Conservation (phyloP, 2,888 invertebrate genomes). For the Acleris laterana region DNA sequence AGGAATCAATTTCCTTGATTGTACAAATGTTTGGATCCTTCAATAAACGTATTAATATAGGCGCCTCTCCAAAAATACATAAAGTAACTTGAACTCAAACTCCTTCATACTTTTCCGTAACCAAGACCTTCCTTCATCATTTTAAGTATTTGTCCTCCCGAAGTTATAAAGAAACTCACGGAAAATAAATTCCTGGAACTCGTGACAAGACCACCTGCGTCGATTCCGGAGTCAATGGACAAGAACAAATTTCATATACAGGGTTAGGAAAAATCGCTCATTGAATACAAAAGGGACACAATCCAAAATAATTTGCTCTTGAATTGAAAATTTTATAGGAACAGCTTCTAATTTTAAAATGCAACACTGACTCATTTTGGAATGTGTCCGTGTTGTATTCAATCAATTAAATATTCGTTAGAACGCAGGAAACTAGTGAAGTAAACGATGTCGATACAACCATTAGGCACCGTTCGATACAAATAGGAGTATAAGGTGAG, state of each 20-base stretch:
- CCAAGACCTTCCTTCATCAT: constrained; percentile 10
- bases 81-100: constrained; percentile 10
- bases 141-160: constrained; percentile 14
- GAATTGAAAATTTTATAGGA: too few relatives aligned
- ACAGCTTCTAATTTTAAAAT: too few relatives aligned
- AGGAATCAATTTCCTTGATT: too few relatives aligned
- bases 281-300: too few relatives aligned
- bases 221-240: constrained; percentile 2
- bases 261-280: not conserved
- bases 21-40: too few relatives aligned
- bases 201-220: constrained; percentile 17
- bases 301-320: too few relatives aligned
- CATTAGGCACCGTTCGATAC: too few relatives aligned
- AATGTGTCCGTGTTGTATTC: too few relatives aligned
- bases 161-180: constrained; percentile 17
- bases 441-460: too few relatives aligned
- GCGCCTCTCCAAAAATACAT: not conserved
- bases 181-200: constrained; percentile 15
- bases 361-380: too few relatives aligned
- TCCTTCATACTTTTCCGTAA: not conserved
- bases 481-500: too few relatives aligned
- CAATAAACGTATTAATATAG: not conserved
- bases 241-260: constrained; percentile 1
- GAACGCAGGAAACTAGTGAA: not conserved
- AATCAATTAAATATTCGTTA: not conserved